phyloP scores from a whole-genome alignment of 2,797 vertebrate genomes.

The Avahi laniger region DNA sequence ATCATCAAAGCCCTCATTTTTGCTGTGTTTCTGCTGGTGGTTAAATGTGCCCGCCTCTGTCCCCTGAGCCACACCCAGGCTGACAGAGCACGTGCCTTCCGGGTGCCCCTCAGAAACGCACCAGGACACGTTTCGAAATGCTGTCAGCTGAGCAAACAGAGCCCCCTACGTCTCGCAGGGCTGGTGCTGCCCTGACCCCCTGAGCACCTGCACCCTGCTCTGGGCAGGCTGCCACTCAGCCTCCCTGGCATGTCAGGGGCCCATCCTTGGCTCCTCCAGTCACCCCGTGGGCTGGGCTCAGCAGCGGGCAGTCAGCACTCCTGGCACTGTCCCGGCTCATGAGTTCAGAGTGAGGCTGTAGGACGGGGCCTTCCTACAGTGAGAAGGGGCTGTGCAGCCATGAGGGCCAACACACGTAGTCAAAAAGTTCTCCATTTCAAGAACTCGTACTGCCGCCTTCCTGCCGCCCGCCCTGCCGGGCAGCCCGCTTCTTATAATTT shows the following conservation, averaged over 20 bases:
- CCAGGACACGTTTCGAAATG: neutral
- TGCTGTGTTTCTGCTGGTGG: neutral
- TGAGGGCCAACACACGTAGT: constrained; percentile 64
- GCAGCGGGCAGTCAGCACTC: neutral
- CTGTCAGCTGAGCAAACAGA: neutral
- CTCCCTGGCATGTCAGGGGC: neutral
- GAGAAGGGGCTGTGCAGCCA: neutral
- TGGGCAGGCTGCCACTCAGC: neutral
- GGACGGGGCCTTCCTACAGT: neutral
- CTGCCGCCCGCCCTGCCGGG: neutral
- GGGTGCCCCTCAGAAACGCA: neutral
- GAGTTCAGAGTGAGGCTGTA: neutral
- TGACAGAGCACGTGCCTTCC: fast-evolving
- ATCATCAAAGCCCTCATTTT: neutral
- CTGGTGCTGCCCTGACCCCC: neutral
- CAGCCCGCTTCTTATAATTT: constrained; percentile 74
- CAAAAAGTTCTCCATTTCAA: constrained; percentile 78
- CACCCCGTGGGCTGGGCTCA: neutral
- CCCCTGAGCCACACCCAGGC: neutral
- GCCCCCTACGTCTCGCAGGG: neutral
- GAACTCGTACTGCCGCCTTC: constrained; percentile 61
- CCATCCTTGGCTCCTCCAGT: neutral
- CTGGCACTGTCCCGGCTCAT: neutral
- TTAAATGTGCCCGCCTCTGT: neutral
- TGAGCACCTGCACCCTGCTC: neutral